phyloP scores from a whole-genome alignment of 2,113 vertebrate genomes.

The Machaerirhynchus nigripectus region DNA sequence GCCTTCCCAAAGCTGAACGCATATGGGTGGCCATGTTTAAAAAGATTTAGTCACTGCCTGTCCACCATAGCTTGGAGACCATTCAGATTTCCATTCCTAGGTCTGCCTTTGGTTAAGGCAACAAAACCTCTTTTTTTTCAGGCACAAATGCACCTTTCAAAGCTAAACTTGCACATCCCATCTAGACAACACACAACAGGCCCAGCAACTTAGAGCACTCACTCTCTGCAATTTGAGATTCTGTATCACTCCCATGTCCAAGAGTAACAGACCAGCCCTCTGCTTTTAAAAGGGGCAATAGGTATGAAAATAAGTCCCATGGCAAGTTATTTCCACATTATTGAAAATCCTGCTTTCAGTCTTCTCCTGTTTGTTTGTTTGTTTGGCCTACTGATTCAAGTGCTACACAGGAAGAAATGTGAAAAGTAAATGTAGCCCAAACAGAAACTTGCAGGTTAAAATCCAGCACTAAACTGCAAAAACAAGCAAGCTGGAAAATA shows the following conservation, averaged over 20 bases:
- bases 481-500: neutral
- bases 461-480: neutral
- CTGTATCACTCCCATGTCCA: neutral
- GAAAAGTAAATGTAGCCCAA: neutral
- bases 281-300: neutral
- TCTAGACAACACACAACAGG: neutral
- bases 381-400: neutral
- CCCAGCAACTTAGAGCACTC: neutral
- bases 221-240: neutral
- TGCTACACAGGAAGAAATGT: neutral
- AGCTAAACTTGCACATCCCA: neutral
- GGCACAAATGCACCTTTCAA: neutral
- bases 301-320: neutral
- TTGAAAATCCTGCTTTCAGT: neutral
- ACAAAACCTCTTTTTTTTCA: neutral
- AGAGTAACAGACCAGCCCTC: neutral
- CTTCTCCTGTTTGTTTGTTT: neutral
- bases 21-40: neutral
- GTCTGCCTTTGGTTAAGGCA: neutral
- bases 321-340: neutral
- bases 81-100: neutral
- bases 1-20: neutral
- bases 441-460: neutral
- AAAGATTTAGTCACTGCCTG: neutral
- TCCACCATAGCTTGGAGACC: neutral